phyloP scores from a whole-genome alignment of 2,888 invertebrate species.

The Rhabditoides inermis region DNA sequence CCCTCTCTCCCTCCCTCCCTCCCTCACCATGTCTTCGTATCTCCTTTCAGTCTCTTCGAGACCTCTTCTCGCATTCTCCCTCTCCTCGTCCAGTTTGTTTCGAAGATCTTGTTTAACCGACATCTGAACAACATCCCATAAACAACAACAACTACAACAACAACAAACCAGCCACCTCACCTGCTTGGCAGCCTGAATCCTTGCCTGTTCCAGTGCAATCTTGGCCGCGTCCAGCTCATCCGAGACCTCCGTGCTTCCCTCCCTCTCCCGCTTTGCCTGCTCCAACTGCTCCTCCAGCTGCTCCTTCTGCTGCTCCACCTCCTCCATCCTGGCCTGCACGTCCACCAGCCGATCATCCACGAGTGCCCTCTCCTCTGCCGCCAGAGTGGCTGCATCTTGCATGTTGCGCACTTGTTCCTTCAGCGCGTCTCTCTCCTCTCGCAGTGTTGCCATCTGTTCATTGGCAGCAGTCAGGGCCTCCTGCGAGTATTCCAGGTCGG shows the following conservation, averaged over 20 bases:
- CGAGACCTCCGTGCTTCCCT: background rate
- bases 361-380: background rate
- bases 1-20: background rate
- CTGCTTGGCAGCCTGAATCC: constrained; percentile 2
- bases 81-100: constrained; percentile 3
- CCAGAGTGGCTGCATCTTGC: background rate
- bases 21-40: too few relatives aligned
- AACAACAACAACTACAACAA: too few relatives aligned
- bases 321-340: background rate
- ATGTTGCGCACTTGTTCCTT: constrained; percentile 4
- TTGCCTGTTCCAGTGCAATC: background rate
- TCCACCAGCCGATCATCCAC: too few relatives aligned
- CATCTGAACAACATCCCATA: constrained; percentile 6
- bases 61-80: background rate
- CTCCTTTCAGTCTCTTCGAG: background rate
- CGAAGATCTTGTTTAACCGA: background rate
- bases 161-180: constrained; percentile 4
- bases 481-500: too few relatives aligned
- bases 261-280: too few relatives aligned
- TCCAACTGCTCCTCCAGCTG: background rate
- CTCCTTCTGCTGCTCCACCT: background rate
- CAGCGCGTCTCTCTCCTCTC: background rate
- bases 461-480: too few relatives aligned
- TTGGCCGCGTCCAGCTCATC: background rate
- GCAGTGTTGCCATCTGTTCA: too few relatives aligned